phyloP scores from a whole-genome alignment of 2,113 vertebrate species.

The Sardina pilchardus region DNA sequence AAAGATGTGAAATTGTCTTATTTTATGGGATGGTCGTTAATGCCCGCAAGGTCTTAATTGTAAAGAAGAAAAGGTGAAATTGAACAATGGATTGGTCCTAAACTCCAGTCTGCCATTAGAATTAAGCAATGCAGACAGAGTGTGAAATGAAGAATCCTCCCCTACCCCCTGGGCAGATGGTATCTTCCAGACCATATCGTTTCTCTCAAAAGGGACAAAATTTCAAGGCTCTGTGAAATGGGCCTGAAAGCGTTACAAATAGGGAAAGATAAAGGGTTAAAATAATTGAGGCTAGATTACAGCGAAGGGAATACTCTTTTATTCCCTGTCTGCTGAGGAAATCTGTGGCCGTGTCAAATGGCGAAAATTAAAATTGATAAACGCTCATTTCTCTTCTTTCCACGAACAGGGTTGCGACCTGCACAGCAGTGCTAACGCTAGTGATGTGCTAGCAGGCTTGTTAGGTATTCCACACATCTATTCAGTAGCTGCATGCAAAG shows the following conservation, averaged over 20 bases:
- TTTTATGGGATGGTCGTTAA: constrained; percentile 4
- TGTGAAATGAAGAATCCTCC: constrained; percentile 70
- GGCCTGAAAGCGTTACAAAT: constrained; percentile 76
- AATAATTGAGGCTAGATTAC: constrained; percentile 76
- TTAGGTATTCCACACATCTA: neutral
- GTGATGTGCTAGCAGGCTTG: neutral
- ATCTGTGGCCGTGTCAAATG: constrained; percentile 29
- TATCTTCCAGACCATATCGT: constrained; percentile 74
- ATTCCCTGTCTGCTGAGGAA: constrained; percentile 58
- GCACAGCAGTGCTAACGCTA: neutral
- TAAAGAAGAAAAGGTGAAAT: constrained; percentile 6
- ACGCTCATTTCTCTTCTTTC: constrained; percentile 70
- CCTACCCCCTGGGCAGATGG: constrained; percentile 70
- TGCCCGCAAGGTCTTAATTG: constrained; percentile 10
- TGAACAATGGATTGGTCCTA: constrained; percentile 34
- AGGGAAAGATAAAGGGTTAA: constrained; percentile 75
- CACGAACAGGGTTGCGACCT: constrained; percentile 54
- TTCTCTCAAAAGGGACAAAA: constrained; percentile 69
- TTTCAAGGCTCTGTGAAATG: constrained; percentile 76
- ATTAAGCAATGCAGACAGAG: constrained; percentile 71
- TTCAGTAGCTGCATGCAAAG: neutral
- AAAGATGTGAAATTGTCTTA: constrained; percentile 15
- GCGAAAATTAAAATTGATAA: constrained; percentile 53
- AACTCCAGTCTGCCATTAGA: constrained; percentile 58
- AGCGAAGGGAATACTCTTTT: constrained; percentile 74